These are phyloP conservation scores for Botia kubotai DNA, from an alignment of 2,797 vertebrate genomes.

Conservation along the genomic window DNA sequence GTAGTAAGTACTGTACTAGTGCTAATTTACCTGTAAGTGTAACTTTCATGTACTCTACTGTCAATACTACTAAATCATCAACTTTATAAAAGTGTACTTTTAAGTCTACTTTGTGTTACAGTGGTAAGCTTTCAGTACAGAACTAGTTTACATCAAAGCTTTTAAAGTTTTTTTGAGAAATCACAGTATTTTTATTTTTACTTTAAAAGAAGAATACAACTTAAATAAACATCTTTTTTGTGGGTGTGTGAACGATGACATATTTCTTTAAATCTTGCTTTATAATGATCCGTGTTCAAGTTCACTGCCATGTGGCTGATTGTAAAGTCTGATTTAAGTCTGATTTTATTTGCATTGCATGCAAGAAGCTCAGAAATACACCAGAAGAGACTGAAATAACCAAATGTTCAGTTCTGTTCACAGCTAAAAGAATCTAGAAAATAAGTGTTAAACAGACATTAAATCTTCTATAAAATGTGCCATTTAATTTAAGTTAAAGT, in stretches of 20 bases:
- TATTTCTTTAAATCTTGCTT: not conserved
- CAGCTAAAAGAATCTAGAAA: not conserved
- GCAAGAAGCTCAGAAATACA: slow-evolving; percentile 1
- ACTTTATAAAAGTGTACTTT: too few species aligned
- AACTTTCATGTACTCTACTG: too few species aligned
- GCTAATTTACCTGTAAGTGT: too few species aligned
- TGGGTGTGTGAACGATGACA: not conserved
- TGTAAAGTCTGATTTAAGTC: not conserved
- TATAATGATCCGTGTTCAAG: not conserved
- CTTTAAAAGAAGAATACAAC: too few species aligned
- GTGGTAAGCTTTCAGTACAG: too few species aligned
- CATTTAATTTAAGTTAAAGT: not conserved
- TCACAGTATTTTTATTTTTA: too few species aligned
- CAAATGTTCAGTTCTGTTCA: not conserved
- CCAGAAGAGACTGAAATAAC: not conserved
- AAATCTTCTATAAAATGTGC: not conserved
- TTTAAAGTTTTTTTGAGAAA: too few species aligned
- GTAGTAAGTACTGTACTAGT: too few species aligned
- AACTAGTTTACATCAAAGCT: too few species aligned
- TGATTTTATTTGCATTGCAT: not conserved
- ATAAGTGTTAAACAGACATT: not conserved
- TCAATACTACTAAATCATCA: too few species aligned
- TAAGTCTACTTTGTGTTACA: too few species aligned
- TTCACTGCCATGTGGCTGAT: not conserved
- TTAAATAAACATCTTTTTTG: too few species aligned